Conservation (phyloP, 1,140 invertebrate genomes). For the Drosophila bipectinata region DNA sequence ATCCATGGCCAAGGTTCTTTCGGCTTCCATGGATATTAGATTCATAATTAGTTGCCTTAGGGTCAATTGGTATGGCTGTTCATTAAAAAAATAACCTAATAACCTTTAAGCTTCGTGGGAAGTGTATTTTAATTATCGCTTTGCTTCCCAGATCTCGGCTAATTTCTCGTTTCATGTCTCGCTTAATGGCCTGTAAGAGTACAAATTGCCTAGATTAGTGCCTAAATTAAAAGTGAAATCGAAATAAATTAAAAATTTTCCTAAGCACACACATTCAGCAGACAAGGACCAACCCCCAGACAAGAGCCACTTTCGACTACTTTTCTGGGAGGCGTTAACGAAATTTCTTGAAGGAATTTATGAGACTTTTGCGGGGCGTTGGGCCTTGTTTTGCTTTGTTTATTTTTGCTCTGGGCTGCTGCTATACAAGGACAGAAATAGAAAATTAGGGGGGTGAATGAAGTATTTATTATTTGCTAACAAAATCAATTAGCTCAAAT, state of each 20-base stretch:
- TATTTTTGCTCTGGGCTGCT: constrained; percentile 16
- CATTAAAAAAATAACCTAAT: neutral
- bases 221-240: constrained; percentile 81
- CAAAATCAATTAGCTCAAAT: constrained; percentile 68
- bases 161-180: constrained; percentile 52
- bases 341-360: constrained; percentile 49
- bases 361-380: constrained; percentile 28
- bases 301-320: constrained; percentile 29
- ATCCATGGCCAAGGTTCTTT: too few relatives aligned
- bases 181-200: constrained; percentile 77
- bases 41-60: neutral
- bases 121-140: constrained; percentile 47
- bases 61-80: neutral
- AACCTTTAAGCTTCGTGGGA: neutral
- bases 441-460: constrained; percentile 1
- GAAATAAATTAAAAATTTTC: constrained; percentile 82
- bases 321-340: constrained; percentile 26
- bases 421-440: neutral
- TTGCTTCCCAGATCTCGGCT: constrained; percentile 26
- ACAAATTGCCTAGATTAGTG: constrained; percentile 83
- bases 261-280: constrained; percentile 22
- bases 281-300: neutral
- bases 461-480: constrained; percentile 68
- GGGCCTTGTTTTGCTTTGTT: constrained; percentile 30
- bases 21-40: neutral